Evolutionary conservation across 2,797 vertebrate genomes (phyloP).

Genomic region (Oreonectes daqikongensis): DNA sequence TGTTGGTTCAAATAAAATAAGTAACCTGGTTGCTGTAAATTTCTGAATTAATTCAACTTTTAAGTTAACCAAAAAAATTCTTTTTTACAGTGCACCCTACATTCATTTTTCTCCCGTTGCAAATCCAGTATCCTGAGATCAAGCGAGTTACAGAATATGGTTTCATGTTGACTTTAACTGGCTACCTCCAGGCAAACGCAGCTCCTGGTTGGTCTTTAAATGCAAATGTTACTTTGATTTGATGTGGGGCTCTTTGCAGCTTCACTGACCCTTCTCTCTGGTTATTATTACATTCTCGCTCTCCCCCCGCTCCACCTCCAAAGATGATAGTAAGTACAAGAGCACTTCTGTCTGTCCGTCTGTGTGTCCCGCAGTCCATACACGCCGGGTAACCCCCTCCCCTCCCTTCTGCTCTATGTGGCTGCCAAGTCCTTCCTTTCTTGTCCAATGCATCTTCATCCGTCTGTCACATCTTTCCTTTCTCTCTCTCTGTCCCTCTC

Average conservation of each 20-base stretch:
- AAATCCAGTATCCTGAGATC: too few relatives aligned
- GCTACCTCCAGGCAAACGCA: constrained; percentile 26
- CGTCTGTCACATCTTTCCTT: constrained; percentile 28
- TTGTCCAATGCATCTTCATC: constrained; percentile 50
- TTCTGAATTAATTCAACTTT: too few relatives aligned
- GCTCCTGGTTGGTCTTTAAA: constrained; percentile 21
- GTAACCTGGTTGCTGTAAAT: too few relatives aligned
- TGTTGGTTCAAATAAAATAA: too few relatives aligned
- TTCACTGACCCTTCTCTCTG: constrained; percentile 90
- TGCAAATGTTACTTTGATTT: constrained; percentile 65
- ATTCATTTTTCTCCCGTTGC: too few relatives aligned
- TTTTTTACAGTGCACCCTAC: too few relatives aligned
- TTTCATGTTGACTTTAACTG: too few relatives aligned
- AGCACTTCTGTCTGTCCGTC: constrained; percentile 87
- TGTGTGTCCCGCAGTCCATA: constrained; percentile 87
- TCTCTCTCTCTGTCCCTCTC: constrained; percentile 57
- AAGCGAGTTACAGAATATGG: too few relatives aligned
- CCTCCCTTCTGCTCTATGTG: constrained; percentile 81
- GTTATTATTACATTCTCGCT: constrained; percentile 87
- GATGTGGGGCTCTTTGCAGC: constrained; percentile 83
- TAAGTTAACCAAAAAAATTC: too few relatives aligned
- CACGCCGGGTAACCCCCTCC: constrained; percentile 74
- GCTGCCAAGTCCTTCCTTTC: constrained; percentile 74
- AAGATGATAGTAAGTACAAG: constrained; percentile 99
- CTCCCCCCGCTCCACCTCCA: constrained; percentile 81